Base-by-base conservation (phyloP, 2,888 invertebrate species). In the Drosophila melanosoma region DNA sequence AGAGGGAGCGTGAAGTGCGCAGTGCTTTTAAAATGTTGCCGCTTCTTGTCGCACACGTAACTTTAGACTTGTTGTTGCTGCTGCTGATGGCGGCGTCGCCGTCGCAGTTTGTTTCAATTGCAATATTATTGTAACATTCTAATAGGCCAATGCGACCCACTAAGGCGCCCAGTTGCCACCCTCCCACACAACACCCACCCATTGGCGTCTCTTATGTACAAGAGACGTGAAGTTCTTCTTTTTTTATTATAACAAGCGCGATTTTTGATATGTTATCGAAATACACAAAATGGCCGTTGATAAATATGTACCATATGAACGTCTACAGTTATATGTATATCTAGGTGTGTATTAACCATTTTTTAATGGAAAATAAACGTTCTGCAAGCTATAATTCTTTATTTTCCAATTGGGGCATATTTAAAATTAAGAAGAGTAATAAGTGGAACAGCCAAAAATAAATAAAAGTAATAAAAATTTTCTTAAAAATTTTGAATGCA, bases 51-150 rank as follows among this genome's bases (percentile, higher is more conserved):
- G 82, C 90, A 78, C 83, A 72, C 75, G 80, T 65, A 64, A 71
- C 81, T 69, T 58, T 69, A 60, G 45, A 32, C 26, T 15, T 61
- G 57, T 17, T 59, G 56, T 45, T 59, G 61, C 11, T 11, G 60
- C 20, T 54, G 68, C 61, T 65, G 67, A 61, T 60, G 71, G 57
- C 60, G 64, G 23, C 72, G 64, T 58, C 65, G 51, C 59, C 53
- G 67, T 68, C 72, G 69, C 70, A 58, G 76, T 88, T 87, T 90
- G 91, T 87, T 90, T 89, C 90, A 89, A 83, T 89, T 90, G 79
- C 90, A 90, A 87, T 89, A 79, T 80, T 79, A 83, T 90, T 90
- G 90, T 87, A 90, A 90, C 90, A 91, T 91, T 90, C 87, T 82
- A 90, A 90, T 91, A 91, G 91, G 90, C 84, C 82, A 87, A 78